Base-by-base conservation (phyloP, 2,888 invertebrate species). In the Chrysolina americana region DNA sequence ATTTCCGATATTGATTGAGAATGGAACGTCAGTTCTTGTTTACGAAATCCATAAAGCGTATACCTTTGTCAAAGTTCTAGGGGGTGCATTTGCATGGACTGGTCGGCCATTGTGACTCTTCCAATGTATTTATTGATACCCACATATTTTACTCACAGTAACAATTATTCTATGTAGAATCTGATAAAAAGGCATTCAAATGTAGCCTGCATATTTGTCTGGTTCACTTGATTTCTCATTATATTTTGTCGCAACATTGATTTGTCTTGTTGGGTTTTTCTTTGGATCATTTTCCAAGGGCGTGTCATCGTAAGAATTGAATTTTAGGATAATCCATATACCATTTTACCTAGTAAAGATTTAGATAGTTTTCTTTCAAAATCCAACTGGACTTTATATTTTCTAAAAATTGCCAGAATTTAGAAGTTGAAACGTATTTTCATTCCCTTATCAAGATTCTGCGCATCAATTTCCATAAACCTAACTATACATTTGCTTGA, bases 81-180 rank as follows among this genome's bases (percentile, higher is more conserved):
- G 36, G 36, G 28, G 28, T 11, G 23, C n/a, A 28, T 36, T 59
- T 36, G 28, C 28, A 59, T 21, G 53, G 36, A 9, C 28, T 28
- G 59, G 59, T 59, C 59, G 28, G 59, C 59, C 59, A 59, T 59
- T 59, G 28, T 59, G 59, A 59, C 59, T 19, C 13, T 13, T 53
- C 23, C 53, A 21, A 53, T 53, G 13, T 21, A 11, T 28, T 59
- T 19, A 59, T 23, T 6, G 36, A 0, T n/a, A 28, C n/a, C 15
- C 0, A 59, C 13, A 59, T n/a, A n/a, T n/a, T n/a, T n/a, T n/a
- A n/a, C n/a, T 28, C 13, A 13, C 28, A 3, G n/a, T 15, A n/a
- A 2, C 23, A 9, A 59, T 15, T 23, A 28, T 2, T 53, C 17
- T 21, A 17, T 17, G 3, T 10, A 48, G 6, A 10, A 17, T 3